Base-by-base conservation (phyloP, 2,113 vertebrate species). In the Dascyllus trimaculatus region DNA sequence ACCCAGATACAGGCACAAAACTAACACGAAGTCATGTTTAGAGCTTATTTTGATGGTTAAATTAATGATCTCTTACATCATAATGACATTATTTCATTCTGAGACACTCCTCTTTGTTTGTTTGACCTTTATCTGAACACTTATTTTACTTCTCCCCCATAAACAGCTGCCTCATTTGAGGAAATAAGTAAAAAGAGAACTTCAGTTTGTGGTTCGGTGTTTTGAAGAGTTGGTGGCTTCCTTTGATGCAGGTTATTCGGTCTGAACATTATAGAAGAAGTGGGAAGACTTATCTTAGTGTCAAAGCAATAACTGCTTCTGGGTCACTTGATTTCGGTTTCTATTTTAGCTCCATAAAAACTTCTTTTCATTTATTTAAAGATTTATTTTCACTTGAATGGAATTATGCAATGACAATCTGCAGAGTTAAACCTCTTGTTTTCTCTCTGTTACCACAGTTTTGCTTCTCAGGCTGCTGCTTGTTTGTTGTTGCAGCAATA, bases 301-400 rank as follows among this genome's bases (percentile, higher is more conserved):
- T 83, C 69, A 73, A 3, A 26, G 70, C 15, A 54, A 5, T 66
- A 62, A 71, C 40, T 49, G 52, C 24, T 11, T 38, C 71, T 40
- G 38, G 6, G 60, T 54, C 62, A 11, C 17, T n/a, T 3, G 15
- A 11, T 57, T 72, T 68, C 17, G n/a, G 19, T 61, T 77, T 54
- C 0, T 66, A 4, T 29, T 21, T 15, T 1, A n/a, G 10, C n/a
- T 40, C 21, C 5, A 1, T 7, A 11, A 9, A 17, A 4, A 17
- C 22, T 25, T 56, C 11, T 46, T 43, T 22, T 25, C 21, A n/a
- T 7, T 10, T 51, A 51, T 21, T 10, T 51, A 2, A 51, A 51
- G 9, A 19, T 4, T 10, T 15, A 10, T 43, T n/a, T n/a, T n/a
- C n/a, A 43, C 40, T 43, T 13, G 40, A 14, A 15, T 15, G 40